Evolutionary conservation across 1,140 invertebrate genomes (phyloP).

Genomic region (Tribolium castaneum): DNA sequence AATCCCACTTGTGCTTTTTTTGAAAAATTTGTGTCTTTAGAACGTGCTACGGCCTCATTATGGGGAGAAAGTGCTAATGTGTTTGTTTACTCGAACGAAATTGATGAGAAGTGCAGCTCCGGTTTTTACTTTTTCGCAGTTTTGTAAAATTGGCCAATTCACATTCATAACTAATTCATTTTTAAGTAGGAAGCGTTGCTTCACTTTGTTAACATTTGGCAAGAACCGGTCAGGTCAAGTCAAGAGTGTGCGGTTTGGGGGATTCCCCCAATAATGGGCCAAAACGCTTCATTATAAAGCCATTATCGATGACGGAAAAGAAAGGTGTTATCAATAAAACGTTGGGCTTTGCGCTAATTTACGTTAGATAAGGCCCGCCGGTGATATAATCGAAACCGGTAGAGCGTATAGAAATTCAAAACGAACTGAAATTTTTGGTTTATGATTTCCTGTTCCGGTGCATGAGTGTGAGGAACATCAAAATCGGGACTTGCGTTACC

Average conservation of each 20-base stretch:
- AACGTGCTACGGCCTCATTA: background rate
- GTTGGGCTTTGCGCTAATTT: background rate
- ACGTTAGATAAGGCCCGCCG: background rate
- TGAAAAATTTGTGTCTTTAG: background rate
- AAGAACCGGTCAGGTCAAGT: background rate
- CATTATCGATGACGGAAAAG: background rate
- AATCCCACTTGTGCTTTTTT: background rate
- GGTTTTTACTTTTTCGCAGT: background rate
- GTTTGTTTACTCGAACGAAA: background rate
- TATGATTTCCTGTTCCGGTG: background rate
- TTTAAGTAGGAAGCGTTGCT: background rate
- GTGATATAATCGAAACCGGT: background rate
- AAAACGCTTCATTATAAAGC: background rate
- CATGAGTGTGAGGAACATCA: background rate
- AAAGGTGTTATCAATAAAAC: background rate
- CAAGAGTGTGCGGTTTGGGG: background rate
- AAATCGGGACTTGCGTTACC: background rate
- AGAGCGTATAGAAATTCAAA: background rate
- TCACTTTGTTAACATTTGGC: too few species aligned
- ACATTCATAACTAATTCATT: background rate
- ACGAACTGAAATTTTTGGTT: background rate
- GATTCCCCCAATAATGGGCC: background rate
- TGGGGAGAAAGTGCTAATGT: constrained; percentile 12
- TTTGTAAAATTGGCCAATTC: background rate
- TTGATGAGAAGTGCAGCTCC: background rate